Evolutionary conservation across 2,797 vertebrate species (phyloP).

Genomic region (Xenops minutus): DNA sequence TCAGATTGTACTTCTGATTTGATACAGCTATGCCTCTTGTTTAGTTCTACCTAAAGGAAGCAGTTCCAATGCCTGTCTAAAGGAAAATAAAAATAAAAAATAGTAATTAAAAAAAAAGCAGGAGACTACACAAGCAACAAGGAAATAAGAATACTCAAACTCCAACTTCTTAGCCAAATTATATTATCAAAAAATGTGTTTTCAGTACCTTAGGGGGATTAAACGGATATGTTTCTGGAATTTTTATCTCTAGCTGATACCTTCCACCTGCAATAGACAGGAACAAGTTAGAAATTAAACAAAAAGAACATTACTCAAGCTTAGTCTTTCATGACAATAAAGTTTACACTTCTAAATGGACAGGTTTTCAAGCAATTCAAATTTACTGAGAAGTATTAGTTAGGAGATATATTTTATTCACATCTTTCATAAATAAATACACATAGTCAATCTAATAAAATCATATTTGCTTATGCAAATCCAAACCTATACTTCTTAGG

Average conservation of each 20-base stretch:
- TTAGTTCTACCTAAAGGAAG: background rate
- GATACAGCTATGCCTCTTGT: background rate
- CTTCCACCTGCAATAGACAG: constrained; percentile 86
- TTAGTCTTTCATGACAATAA: background rate
- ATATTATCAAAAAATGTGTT: constrained; percentile 9
- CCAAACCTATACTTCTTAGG: background rate
- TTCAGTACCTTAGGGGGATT: constrained; percentile 95
- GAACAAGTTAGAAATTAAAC: constrained; percentile 32
- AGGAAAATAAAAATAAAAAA: background rate
- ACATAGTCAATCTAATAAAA: background rate
- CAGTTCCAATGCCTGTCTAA: background rate
- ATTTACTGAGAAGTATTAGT: background rate
- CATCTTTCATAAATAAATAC: background rate
- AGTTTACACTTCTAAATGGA: background rate
- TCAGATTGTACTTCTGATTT: background rate
- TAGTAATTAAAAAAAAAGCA: background rate
- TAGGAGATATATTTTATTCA: background rate
- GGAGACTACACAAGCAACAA: background rate
- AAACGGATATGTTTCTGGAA: constrained; percentile 98
- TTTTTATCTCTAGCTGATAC: constrained; percentile 99
- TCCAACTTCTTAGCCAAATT: background rate
- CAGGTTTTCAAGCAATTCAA: background rate
- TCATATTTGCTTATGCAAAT: background rate
- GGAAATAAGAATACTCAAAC: background rate
- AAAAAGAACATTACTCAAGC: background rate